These are phyloP conservation scores for Gavia stellata DNA, from an alignment of 2,113 vertebrate species.

Conservation along the genomic window DNA sequence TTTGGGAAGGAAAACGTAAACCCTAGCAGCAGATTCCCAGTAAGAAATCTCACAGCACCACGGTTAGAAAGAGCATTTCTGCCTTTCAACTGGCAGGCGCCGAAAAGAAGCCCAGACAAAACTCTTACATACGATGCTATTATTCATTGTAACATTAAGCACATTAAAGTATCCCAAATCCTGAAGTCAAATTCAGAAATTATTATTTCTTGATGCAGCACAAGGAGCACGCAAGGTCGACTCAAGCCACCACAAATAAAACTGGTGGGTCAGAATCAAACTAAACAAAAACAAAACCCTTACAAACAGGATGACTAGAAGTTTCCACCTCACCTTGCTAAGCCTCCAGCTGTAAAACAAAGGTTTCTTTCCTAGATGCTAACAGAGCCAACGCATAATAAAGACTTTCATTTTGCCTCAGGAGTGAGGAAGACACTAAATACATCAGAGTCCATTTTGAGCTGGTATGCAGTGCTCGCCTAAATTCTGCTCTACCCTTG, in stretches of 20 bases:
- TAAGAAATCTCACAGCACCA: neutral
- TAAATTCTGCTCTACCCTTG: neutral
- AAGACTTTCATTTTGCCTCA: neutral
- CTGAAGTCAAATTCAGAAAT: neutral
- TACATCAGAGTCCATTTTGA: too few species aligned
- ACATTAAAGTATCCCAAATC: neutral
- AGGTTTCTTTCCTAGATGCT: neutral
- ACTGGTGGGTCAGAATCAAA: neutral
- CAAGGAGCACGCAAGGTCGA: neutral
- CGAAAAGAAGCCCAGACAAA: neutral
- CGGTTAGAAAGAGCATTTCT: neutral
- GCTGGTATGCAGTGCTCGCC: neutral
- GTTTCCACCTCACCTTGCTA: neutral
- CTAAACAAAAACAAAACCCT: neutral
- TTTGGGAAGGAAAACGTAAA: neutral
- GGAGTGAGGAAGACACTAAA: neutral
- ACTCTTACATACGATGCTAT: accelerated
- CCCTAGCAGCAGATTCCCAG: neutral
- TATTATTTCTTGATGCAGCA: neutral
- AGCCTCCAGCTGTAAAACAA: neutral
- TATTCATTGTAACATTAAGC: accelerated
- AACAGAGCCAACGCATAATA: accelerated
- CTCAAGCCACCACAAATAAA: neutral
- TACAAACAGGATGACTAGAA: neutral
- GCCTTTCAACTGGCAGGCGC: neutral